Evolutionary conservation across 2,888 invertebrate genomes (phyloP), one percentile per base, ranked within the genome.

Genomic region (Leptogaster cylindrica): DNA sequence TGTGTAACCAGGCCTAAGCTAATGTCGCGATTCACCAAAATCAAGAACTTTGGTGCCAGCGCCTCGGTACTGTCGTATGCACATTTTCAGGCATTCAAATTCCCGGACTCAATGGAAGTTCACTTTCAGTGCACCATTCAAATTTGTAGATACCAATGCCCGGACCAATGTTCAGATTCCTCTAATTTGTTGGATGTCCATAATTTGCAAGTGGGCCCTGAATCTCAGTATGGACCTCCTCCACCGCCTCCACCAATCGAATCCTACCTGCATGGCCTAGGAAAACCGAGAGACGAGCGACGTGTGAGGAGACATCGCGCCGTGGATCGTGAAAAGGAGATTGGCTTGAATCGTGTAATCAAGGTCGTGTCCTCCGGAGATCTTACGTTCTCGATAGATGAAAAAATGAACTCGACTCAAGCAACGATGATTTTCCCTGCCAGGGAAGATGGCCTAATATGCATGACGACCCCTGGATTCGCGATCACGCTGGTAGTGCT

Each of bases 101-200:
- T 95, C 83, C 95, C 95, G 0, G 95, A 95, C 77, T 94, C 94
- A 0, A 95, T 95, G 95, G 95, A 95, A 78, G 95, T 95, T 0
- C 95, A 95, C 79, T 95, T 95, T 85, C 94, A 95, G 79, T 95
- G 95, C 78, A 95, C 95, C 27, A 95, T 95, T 71, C 95, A 95
- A 79, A 95, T 95, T 75, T 95, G 95, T 79, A 86, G 95, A 73
- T 93, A 93, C 76, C 91, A 93, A 75, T 95, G 95, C 76, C 95
- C 95, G 0, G 95, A 95, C 72, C 95, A 95, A 76, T 95, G 95
- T 77, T 89, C 92, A 1, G 91, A 91, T 71, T 69, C 85, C 77
- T n/a, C n/a, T n/a, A 82, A 82, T 61, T 77, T 87, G 0, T 83
- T 83, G 78, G 86, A 90, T 69, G 85, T 86, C 3, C 82, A 83